These are phyloP conservation scores for Neocloeon triangulifer DNA, from an alignment of 1,140 invertebrate species.

Conservation along the genomic window DNA sequence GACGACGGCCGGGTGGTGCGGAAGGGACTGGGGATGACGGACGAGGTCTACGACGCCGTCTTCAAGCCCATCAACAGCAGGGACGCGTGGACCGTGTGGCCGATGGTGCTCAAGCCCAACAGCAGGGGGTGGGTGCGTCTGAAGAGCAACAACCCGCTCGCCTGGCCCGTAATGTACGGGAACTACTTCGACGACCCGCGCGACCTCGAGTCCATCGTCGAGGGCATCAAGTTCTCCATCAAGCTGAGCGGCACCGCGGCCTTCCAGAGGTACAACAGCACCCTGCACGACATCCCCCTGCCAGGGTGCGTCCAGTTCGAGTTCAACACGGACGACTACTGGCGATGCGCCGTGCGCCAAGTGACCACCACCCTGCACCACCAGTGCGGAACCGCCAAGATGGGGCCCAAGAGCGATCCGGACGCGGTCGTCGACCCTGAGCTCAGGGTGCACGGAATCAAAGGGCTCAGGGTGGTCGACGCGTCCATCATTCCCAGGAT, in stretches of 20 bases:
- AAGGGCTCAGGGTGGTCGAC: conserved; percentile 47
- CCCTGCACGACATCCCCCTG: conserved; percentile 21
- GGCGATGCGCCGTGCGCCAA: conserved; percentile 43
- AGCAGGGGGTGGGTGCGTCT: conserved; percentile 43
- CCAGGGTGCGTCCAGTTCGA: conserved; percentile 27
- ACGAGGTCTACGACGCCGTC: conserved; percentile 29
- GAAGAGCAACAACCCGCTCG: conserved; percentile 41
- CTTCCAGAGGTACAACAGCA: conserved; percentile 23
- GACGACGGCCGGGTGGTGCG: background rate
- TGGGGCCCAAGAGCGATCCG: conserved; percentile 41
- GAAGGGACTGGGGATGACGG: conserved; percentile 20
- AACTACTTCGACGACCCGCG: conserved; percentile 42
- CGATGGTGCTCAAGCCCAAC: conserved; percentile 49
- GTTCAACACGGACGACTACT: conserved; percentile 39
- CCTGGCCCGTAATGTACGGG: conserved; percentile 46
- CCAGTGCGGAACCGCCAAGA: conserved; percentile 44
- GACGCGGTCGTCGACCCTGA: conserved; percentile 48
- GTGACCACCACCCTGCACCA: conserved; percentile 37
- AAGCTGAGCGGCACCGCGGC: conserved; percentile 30
- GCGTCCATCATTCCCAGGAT: conserved; percentile 49
- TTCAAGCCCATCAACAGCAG: conserved; percentile 26
- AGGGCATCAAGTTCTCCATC: conserved; percentile 36
- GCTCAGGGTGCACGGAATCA: conserved; percentile 41
- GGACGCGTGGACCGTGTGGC: conserved; percentile 39
- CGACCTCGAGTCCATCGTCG: conserved; percentile 39